Conservation (phyloP, 1,140 invertebrate species). For the Wiebesia pumilae region DNA sequence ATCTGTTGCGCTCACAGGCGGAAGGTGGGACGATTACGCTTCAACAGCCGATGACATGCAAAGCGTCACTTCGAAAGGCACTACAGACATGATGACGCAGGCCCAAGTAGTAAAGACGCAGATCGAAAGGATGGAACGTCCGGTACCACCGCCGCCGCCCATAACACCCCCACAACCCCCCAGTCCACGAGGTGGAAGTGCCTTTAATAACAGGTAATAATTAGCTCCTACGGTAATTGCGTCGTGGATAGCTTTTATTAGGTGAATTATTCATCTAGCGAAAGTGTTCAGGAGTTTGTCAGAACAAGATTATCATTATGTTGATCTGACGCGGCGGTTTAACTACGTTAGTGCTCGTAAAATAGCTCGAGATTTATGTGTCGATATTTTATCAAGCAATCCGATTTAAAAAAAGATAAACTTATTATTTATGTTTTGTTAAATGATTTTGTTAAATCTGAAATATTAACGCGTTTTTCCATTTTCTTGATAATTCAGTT, state of each 20-base stretch:
- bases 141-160: conserved; percentile 83
- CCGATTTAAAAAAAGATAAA: not conserved
- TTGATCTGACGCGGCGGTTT: not conserved
- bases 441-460: too few species aligned
- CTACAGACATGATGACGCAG: conserved; percentile 75
- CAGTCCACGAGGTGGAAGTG: conserved; percentile 72
- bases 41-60: conserved; percentile 73
- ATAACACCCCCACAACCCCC: conserved; percentile 80
- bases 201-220: conserved; percentile 74
- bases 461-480: too few species aligned
- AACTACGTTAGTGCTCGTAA: not conserved
- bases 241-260: not conserved
- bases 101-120: conserved; percentile 74
- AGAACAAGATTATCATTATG: not conserved
- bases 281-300: not conserved
- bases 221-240: not conserved
- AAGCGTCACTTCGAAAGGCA: conserved; percentile 73
- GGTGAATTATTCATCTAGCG: not conserved
- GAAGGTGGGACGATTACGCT: conserved; percentile 77
- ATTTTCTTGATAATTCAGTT: too few species aligned
- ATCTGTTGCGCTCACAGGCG: conserved; percentile 64
- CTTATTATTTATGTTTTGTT: not conserved
- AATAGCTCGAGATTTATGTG: conserved; percentile 3
- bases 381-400: not conserved
- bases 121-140: conserved; percentile 76